Evolutionary conservation across 2,113 vertebrate genomes (phyloP), one percentile per base, ranked within the genome.

Genomic region (Sander lucioperca): DNA sequence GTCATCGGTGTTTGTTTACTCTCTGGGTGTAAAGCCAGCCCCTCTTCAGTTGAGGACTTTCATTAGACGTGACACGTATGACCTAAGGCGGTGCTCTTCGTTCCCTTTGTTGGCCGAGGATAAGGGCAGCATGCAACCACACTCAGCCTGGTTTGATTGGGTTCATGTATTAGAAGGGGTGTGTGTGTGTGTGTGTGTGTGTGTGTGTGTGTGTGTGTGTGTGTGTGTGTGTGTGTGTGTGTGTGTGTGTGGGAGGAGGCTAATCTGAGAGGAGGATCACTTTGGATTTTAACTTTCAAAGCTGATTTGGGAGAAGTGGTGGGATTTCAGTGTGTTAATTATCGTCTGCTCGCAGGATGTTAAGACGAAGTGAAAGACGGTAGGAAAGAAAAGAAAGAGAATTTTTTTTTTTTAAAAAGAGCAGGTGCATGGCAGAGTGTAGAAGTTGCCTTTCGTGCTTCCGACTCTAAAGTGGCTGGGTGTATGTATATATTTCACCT

Each of bases 1-100:
- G 91, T 92, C 91, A 91, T 43, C 43, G 5, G 45, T 82, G 83
- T 89, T 85, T 91, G 84, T 91, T 88, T 87, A 70, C 76, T 84
- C 67, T 85, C 10, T 58, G 47, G 14, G 70, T 77, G 78, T 85
- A 58, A 76, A 74, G 74, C 74, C 79, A 64, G 67, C n/a, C 43
- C 18, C 70, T 57, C 68, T 86, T 74, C 63, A 18, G 56, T 53
- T 25, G 45, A 58, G 69, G 74, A 47, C 57, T 79, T 88, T 91
- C 86, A 91, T 93, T 81, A 80, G 78, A 90, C 77, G 64, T 76
- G 90, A 88, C 87, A 71, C 33, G 51, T 25, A 2, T 82, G 85
- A 87, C 91, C 89, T 63, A 27, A 82, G 86, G 91, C 75, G n/a
- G 30, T 4, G 56, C 64, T 70, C 83, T 88, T 57, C 18, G 0